A percentile compares a stretch with the other conserved stretches of the same genome.
Conservation (phyloP, 2,113 vertebrate genomes). For the Cynopterus brachyotis region DNA sequence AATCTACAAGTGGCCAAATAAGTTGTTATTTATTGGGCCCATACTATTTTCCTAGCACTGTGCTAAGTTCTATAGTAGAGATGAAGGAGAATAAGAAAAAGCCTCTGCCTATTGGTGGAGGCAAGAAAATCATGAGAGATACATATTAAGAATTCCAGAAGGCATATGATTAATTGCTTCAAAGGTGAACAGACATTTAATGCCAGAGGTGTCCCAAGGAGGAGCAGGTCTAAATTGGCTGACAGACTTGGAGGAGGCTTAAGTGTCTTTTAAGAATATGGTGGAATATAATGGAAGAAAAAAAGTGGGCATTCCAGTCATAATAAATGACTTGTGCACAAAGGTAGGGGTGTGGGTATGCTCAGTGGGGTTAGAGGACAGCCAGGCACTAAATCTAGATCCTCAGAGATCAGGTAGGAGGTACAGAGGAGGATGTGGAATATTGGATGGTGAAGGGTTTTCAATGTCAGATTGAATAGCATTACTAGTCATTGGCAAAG, state of each 20-base stretch:
- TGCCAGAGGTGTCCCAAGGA: background rate
- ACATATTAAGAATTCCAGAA: background rate
- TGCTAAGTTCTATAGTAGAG: background rate
- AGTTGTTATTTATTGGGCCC: background rate
- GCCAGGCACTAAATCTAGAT: background rate
- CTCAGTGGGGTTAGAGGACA: background rate
- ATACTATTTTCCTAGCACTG: background rate
- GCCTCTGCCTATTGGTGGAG: background rate
- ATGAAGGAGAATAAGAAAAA: background rate
- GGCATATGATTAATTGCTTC: background rate
- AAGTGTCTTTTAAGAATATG: background rate
- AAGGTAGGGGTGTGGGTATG: background rate
- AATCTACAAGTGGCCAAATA: background rate
- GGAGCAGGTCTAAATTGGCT: background rate
- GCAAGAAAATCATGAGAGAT: background rate
- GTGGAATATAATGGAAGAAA: background rate
- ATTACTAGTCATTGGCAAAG: background rate
- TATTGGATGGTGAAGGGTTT: background rate
- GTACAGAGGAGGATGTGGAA: fast-evolving
- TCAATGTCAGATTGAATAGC: background rate
- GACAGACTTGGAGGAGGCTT: background rate
- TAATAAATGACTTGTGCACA: background rate
- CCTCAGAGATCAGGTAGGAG: background rate
- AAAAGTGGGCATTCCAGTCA: background rate
- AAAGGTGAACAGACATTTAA: background rate